phyloP scores from a whole-genome alignment of 2,113 vertebrate species.

The Phylloscopus whistleri region DNA sequence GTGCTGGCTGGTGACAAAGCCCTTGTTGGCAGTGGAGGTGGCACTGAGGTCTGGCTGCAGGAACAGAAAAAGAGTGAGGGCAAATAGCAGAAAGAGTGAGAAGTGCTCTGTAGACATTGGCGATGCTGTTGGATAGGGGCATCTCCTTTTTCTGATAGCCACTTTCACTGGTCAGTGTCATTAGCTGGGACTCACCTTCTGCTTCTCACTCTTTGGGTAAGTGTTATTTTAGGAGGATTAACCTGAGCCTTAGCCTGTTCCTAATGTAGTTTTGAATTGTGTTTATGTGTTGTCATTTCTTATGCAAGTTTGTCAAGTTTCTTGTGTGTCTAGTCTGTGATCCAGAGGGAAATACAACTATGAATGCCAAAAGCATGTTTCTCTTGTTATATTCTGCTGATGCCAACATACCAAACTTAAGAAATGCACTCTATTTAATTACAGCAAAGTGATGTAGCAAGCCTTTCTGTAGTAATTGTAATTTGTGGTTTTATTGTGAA shows the following conservation, averaged over 20 bases:
- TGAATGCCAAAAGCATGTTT: not conserved
- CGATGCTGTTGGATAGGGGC: not conserved
- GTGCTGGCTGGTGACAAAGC: not conserved
- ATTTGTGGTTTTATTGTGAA: not conserved
- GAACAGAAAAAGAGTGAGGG: fast-evolving
- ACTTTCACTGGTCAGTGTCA: fast-evolving
- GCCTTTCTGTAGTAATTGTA: not conserved
- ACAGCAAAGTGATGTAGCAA: not conserved
- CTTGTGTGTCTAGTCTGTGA: not conserved
- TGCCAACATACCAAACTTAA: not conserved
- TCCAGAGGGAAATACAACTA: not conserved
- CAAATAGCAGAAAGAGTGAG: not conserved
- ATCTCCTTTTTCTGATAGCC: not conserved
- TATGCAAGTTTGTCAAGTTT: not conserved
- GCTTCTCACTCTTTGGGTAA: not conserved
- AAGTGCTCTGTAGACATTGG: not conserved
- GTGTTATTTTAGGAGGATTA: not conserved
- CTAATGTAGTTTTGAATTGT: not conserved
- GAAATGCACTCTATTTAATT: not conserved
- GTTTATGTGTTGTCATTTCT: not conserved
- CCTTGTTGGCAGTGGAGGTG: not conserved
- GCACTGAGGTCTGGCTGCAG: not conserved
- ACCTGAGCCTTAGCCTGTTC: fast-evolving
- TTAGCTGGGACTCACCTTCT: not conserved
- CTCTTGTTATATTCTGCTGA: not conserved